A percentile compares a stretch with the other conserved stretches of the same genome.
Conservation (phyloP, 1,140 invertebrate genomes). For the Hylaeus anthracinus region DNA sequence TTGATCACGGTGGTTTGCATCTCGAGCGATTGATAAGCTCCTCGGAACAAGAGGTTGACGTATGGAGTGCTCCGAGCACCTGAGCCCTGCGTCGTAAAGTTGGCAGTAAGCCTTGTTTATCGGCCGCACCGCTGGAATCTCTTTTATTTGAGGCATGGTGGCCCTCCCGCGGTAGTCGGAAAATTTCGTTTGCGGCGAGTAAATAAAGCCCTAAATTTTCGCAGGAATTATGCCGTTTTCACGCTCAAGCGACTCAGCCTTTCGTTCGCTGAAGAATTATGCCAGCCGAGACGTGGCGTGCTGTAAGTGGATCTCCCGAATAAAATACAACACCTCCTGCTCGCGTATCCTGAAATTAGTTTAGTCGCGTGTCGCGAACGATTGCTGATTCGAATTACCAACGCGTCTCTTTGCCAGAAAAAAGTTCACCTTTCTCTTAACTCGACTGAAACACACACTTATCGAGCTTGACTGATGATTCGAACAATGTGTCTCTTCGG, state of each 20-base stretch:
- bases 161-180: conserved; percentile 3
- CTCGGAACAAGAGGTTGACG: conserved; percentile 51
- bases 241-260: conserved; percentile 37
- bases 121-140: conserved; percentile 42
- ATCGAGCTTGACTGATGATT: too few species aligned
- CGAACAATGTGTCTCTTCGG: too few species aligned
- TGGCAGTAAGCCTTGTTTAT: conserved; percentile 65
- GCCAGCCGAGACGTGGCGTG: conserved; percentile 12
- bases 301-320: conserved; percentile 52
- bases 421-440: not conserved
- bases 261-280: conserved; percentile 20
- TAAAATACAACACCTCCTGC: conserved; percentile 37
- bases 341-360: conserved; percentile 49
- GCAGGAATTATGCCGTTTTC: conserved; percentile 53
- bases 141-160: conserved; percentile 55
- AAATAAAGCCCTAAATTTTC: conserved; percentile 59
- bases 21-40: conserved; percentile 62
- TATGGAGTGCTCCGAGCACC: conserved; percentile 40
- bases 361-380: conserved; percentile 33
- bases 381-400: conserved; percentile 38
- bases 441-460: not conserved
- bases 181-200: conserved; percentile 61
- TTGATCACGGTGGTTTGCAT: conserved; percentile 30
- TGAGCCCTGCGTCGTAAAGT: conserved; percentile 59
- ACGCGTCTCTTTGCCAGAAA: not conserved